Evolutionary conservation across 2,113 vertebrate species (phyloP), one percentile per base, ranked within the genome.

Genomic region (Syngnathoides biaculeatus): DNA sequence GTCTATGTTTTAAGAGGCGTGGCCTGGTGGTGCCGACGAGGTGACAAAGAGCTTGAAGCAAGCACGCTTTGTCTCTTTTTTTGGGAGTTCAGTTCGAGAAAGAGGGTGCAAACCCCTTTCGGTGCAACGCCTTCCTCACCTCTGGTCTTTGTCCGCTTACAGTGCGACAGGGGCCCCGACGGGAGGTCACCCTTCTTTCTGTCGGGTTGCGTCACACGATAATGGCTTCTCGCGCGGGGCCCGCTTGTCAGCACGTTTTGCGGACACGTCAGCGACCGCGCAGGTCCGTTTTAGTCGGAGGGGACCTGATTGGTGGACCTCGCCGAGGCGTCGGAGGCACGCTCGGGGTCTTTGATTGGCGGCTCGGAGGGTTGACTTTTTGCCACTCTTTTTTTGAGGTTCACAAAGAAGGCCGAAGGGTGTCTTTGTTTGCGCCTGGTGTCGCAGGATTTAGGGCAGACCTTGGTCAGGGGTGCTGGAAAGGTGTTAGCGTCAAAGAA

Each of bases 191-290:
- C 42, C 43, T 43, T 24, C 24, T 69, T 76, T 13, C 42, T 63
- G 70, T 48, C 13, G 57, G 61, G 79, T 82, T 86, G 84, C 86
- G 88, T 88, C 81, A 78, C 85, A 86, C 22, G 90, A 90, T 89
- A 87, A 85, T 84, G 77, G 79, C 57, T 89, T 88, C 80, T 87
- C 85, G 86, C 87, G 75, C 84, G 89, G 91, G 88, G n/a, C n/a
- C 78, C 77, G 73, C 88, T 90, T 88, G 90, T 92, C 89, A 91
- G 92, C 92, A 92, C 89, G 79, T 92, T 88, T 88, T 87, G 79
- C 77, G 83, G 85, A 87, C 88, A 78, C 84, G 74, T 78, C 86
- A 85, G 74, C 82, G 84, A 87, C 82, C 92, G 87, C n/a, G 83
- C 89, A 91, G 86, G n/a, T 92, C 89, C 91, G 90, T 92, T 90